Conservation (phyloP, 2,113 vertebrate species). For the Tragelaphus scriptus region DNA sequence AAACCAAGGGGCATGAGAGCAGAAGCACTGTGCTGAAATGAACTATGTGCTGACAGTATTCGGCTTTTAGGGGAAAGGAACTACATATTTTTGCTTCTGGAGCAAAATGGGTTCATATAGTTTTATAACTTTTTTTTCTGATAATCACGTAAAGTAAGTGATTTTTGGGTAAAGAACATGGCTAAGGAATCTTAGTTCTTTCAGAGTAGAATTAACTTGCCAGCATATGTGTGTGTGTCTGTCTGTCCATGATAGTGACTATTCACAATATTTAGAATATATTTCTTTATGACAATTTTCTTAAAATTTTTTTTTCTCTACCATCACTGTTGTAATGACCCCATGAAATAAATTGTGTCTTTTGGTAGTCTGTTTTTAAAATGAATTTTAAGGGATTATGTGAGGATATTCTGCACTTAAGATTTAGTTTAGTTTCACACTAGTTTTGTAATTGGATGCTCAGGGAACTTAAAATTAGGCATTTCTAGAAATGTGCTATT, state of each 20-base stretch:
- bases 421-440: constrained; percentile 13
- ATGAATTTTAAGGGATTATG: constrained; percentile 24
- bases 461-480: constrained; percentile 26
- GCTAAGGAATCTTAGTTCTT: neutral
- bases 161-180: neutral
- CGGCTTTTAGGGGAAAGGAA: neutral
- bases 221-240: neutral
- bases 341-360: neutral
- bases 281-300: neutral
- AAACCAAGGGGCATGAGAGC: neutral
- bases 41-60: neutral
- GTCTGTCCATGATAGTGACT: neutral
- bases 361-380: constrained; percentile 10
- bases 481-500: constrained; percentile 49
- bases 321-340: neutral
- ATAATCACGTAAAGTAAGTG: neutral
- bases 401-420: constrained; percentile 23
- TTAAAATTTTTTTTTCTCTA: neutral
- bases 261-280: neutral
- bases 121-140: constrained; percentile 28
- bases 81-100: neutral
- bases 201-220: constrained; percentile 29
- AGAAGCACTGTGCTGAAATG: neutral
- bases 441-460: constrained; percentile 41
- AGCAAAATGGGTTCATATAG: neutral